Conservation (phyloP, 2,113 vertebrate species). For the Oncorhynchus kisutch region DNA sequence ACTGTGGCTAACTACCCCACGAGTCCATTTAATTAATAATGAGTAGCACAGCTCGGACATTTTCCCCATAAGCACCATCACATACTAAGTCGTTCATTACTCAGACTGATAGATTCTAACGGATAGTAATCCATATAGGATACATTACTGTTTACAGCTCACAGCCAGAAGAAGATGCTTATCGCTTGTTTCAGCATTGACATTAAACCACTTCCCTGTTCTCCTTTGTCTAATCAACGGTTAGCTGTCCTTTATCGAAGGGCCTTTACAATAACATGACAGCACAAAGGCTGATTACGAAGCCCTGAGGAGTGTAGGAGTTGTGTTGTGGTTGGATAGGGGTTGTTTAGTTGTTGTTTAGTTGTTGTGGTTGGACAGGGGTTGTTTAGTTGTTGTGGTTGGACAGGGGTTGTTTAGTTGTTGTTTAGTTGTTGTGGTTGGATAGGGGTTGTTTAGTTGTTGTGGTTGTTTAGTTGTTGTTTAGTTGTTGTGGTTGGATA, state of each 20-base stretch:
- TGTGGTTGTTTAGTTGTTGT: no score
- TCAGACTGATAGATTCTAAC: neutral
- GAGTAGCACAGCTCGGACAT: constrained; percentile 28
- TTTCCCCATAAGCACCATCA: neutral
- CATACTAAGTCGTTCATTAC: neutral
- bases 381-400: no score
- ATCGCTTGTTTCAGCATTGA: neutral
- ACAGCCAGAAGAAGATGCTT: neutral
- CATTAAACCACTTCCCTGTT: neutral
- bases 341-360: no score
- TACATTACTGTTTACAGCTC: neutral
- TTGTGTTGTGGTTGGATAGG: neutral
- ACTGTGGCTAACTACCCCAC: constrained; percentile 39
- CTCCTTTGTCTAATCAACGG: neutral
- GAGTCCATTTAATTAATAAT: constrained; percentile 42
- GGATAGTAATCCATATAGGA: neutral
- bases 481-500: no score
- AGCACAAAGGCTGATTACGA: constrained; percentile 2
- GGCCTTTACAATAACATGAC: neutral
- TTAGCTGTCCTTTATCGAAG: neutral
- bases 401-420: no score
- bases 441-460: no score
- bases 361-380: no score
- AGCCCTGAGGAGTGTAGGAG: neutral
- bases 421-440: no score